Conservation (phyloP, 2,797 vertebrate genomes). For the Clarias pachynema region DNA sequence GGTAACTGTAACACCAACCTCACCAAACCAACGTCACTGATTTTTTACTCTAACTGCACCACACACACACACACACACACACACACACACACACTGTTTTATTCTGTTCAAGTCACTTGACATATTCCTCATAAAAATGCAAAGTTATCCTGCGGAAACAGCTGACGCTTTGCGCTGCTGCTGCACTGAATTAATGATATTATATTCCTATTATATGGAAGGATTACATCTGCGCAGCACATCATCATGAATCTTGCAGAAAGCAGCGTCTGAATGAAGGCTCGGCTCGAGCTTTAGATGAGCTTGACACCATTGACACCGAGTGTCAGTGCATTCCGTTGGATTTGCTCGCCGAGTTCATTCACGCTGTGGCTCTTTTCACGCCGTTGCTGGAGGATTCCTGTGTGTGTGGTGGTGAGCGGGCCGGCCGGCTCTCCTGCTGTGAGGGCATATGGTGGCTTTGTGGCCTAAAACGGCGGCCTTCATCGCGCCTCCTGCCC, state of each 20-base stretch:
- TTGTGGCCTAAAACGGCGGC: constrained; percentile 76
- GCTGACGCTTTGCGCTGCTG: not conserved
- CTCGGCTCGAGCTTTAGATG: constrained; percentile 21
- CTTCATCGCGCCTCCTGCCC: constrained; percentile 72
- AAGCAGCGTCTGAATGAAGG: constrained; percentile 6
- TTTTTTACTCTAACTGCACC: not conserved
- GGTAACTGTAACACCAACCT: not conserved
- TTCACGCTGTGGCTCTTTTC: constrained; percentile 72
- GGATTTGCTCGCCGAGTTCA: constrained; percentile 68
- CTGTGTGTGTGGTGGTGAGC: constrained; percentile 69
- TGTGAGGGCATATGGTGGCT: constrained; percentile 78
- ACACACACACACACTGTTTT: not conserved
- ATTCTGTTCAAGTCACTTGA: not conserved
- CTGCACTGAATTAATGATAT: constrained; percentile 9
- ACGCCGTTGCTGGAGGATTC: constrained; percentile 73
- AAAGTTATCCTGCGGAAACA: not conserved
- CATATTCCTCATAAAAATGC: not conserved
- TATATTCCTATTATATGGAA: constrained; percentile 30
- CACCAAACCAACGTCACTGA: not conserved
- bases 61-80: too few species aligned
- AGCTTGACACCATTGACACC: constrained; percentile 51
- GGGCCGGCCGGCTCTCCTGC: constrained; percentile 66
- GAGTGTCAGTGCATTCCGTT: constrained; percentile 67
- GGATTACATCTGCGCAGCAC: not conserved
- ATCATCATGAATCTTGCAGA: constrained; percentile 9